Evolutionary conservation across 2,113 vertebrate genomes (phyloP).

Genomic region (Stigmatopora nigra): DNA sequence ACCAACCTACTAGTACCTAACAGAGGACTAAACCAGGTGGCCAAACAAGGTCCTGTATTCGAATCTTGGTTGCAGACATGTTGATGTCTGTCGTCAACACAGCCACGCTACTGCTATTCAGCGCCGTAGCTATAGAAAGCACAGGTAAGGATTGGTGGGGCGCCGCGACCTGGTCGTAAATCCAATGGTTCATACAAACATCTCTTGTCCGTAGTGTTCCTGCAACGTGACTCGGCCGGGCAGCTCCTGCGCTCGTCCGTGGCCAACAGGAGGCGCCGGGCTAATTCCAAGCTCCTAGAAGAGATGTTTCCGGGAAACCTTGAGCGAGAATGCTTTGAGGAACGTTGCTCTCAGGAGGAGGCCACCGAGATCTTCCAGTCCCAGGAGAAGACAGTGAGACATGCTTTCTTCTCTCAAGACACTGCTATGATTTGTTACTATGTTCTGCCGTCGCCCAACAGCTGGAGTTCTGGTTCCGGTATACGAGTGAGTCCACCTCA

Average conservation of each 20-base stretch:
- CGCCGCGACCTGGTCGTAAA: no score
- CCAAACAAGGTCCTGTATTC: no score
- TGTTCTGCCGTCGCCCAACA: conserved; percentile 41
- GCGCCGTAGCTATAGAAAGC: neutral
- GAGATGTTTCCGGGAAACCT: conserved; percentile 73
- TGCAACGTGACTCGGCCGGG: conserved; percentile 51
- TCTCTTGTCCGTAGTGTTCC: conserved; percentile 61
- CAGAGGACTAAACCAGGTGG: no score
- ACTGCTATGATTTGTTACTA: neutral
- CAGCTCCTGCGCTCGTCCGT: conserved; percentile 60
- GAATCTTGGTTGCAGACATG: neutral
- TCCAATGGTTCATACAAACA: neutral
- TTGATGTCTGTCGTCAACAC: neutral
- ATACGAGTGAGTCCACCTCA: conserved; percentile 66
- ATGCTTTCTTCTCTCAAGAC: neutral
- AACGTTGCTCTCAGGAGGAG: conserved; percentile 76
- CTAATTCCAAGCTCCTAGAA: conserved; percentile 72
- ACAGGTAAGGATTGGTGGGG: neutral
- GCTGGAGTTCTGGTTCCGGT: conserved; percentile 82
- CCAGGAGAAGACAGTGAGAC: conserved; percentile 72
- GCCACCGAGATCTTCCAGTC: conserved; percentile 77
- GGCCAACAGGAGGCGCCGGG: conserved; percentile 56
- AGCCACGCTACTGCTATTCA: neutral
- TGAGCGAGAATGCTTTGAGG: conserved; percentile 79
- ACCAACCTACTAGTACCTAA: no score